Evolutionary conservation across 2,797 vertebrate genomes (phyloP), one percentile per base, ranked within the genome.

Genomic region (Rhyacichthys aspro): DNA sequence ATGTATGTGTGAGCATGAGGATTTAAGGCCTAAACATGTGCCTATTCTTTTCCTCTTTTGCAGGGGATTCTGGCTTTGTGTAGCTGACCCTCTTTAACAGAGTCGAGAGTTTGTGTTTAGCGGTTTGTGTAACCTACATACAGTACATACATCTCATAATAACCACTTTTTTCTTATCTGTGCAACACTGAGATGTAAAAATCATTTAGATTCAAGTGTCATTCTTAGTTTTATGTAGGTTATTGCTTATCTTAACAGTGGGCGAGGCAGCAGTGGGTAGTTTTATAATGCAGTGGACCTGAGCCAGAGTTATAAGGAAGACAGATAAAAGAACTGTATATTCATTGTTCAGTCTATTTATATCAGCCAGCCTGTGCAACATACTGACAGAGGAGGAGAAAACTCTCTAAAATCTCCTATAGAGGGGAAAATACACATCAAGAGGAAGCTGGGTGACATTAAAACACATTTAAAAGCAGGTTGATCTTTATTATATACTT

Each of bases 261-360:
- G 34, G 19, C 45, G 32, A 56, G 39, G 45, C 55, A 55, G 32
- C 38, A 67, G 64, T 42, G 56, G 62, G 59, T 37, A 44, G 43
- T 48, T 60, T 16, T 28, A 28, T 17, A 74, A 65, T 52, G 43
- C 54, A 54, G 9, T 70, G 54, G 48, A 77, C 68, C 49, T n/a
- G 9, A 43, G 57, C 43, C 14, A 1, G 47, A 74, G 64, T 82
- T 67, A 70, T 55, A 76, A 59, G 45, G 73, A 69, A 52, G 39
- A 58, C 4, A 67, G 50, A 78, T 65, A 63, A 70, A 83, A 74
- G 76, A 5, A 5, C 23, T 6, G 37, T 46, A 32, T 77, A 73
- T 77, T 68, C 70, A 79, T 83, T 74, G 62, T 74, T 49, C 39
- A 9, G 34, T 77, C 32, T 76, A 55, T 79, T 84, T 62, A 74